These are phyloP conservation scores for Amyelois transitella DNA, from an alignment of 1,140 invertebrate genomes.

Conservation along the genomic window DNA sequence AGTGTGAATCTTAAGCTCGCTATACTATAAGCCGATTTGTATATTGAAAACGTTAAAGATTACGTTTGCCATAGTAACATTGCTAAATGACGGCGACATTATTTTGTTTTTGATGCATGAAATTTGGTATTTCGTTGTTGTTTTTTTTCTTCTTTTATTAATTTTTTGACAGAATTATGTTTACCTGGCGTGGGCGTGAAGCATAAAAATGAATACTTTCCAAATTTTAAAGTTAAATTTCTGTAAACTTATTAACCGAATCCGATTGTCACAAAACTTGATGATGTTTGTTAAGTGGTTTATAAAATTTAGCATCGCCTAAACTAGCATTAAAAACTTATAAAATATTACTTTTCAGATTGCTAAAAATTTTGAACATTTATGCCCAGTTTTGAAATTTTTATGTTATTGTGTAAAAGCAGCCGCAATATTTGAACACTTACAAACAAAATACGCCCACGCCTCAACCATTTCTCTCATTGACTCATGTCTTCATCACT, in stretches of 20 bases:
- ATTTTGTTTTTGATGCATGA: slow-evolving; percentile 2
- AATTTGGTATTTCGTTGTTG: neutral
- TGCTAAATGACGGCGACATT: slow-evolving; percentile 39
- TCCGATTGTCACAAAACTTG: too few relatives aligned
- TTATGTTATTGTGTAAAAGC: too few relatives aligned
- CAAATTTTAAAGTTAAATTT: too few relatives aligned
- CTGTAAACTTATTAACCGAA: too few relatives aligned
- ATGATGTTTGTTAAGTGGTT: too few relatives aligned
- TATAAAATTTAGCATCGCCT: too few relatives aligned
- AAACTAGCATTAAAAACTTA: too few relatives aligned
- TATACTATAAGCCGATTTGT: slow-evolving; percentile 33
- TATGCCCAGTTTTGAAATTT: too few relatives aligned
- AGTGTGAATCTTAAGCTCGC: slow-evolving; percentile 45
- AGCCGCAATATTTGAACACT: too few relatives aligned
- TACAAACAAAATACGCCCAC: neutral
- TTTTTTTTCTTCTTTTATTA: neutral
- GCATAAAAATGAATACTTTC: too few relatives aligned
- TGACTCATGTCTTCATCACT: neutral
- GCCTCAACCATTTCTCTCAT: neutral
- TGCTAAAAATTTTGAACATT: too few relatives aligned
- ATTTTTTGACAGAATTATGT: neutral
- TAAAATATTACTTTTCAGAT: too few relatives aligned
- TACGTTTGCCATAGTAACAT: slow-evolving; percentile 37
- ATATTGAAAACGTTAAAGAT: slow-evolving; percentile 34
- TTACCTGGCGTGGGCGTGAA: neutral